These are phyloP conservation scores for human (Homo sapiens) DNA, from an alignment of 2,113 vertebrate genomes.

Conservation along the genomic window DNA sequence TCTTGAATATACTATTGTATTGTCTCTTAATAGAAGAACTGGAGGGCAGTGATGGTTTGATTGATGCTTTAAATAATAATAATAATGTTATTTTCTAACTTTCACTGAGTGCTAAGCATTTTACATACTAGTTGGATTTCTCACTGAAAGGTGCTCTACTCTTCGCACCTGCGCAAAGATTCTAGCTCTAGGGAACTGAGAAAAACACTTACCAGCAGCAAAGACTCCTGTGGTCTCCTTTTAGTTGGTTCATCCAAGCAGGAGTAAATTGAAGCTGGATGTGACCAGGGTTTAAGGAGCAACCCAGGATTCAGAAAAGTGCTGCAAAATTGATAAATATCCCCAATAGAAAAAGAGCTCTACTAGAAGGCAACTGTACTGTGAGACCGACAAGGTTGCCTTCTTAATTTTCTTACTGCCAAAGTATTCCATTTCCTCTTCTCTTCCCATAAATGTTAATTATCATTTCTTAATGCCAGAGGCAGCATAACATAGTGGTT, in stretches of 20 bases:
- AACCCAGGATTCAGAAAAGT: constrained; percentile 38
- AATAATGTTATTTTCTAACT: neutral
- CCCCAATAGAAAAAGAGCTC: neutral
- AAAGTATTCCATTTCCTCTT: neutral
- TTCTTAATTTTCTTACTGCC: neutral
- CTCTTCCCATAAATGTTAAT: neutral
- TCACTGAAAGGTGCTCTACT: neutral
- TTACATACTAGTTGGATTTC: neutral
- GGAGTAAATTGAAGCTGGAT: neutral
- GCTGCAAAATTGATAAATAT: constrained; percentile 8
- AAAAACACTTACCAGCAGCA: neutral
- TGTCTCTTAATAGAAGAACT: neutral
- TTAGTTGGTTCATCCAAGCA: neutral
- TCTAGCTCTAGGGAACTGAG: constrained; percentile 29
- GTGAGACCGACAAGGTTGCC: neutral
- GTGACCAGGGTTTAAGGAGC: neutral
- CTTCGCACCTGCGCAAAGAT: neutral
- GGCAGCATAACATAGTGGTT: neutral
- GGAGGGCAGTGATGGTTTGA: neutral
- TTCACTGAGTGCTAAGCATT: neutral
- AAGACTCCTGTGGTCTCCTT: neutral
- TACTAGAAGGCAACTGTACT: neutral
- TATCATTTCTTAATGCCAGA: neutral
- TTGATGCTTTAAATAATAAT: neutral
- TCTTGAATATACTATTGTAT: neutral